A percentile compares a stretch with the other conserved stretches of the same genome.
These are phyloP conservation scores for Xestobium rufovillosum DNA, from an alignment of 2,888 invertebrate genomes.

Conservation along the genomic window DNA sequence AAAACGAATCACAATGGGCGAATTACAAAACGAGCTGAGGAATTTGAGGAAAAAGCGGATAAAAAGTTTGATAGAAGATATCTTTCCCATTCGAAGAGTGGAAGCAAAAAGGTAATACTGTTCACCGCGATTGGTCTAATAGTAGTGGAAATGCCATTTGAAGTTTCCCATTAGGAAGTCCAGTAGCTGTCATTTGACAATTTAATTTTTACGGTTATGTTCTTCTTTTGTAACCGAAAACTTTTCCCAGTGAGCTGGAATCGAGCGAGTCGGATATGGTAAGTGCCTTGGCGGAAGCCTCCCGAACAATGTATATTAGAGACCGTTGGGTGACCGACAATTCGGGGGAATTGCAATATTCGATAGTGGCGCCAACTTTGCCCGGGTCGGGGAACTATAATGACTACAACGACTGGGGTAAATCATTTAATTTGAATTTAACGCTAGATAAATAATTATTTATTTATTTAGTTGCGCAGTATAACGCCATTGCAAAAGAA, in stretches of 20 bases:
- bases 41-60: conserved; percentile 50
- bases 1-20: conserved; percentile 44
- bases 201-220: no score
- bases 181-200: no score
- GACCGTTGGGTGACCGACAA: conserved; percentile 72
- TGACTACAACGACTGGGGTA: conserved; percentile 70
- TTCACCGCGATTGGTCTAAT: conserved; percentile 17
- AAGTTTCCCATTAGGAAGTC: no score
- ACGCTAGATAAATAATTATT: neutral
- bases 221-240: no score
- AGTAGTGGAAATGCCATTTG: no score
- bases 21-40: conserved; percentile 51
- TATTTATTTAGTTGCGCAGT: no score
- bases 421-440: conserved; percentile 24
- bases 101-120: conserved; percentile 48
- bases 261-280: conserved; percentile 35
- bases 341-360: conserved; percentile 61
- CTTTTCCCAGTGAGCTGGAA: conserved; percentile 30
- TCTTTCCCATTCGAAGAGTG: conserved; percentile 59
- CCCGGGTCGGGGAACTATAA: conserved; percentile 80
- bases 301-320: conserved; percentile 70
- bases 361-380: conserved; percentile 75
- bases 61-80: conserved; percentile 56
- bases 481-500: no score
- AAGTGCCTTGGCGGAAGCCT: conserved; percentile 56